Evolutionary conservation across 2,888 invertebrate genomes (phyloP), one percentile per base, ranked within the genome.

Genomic region (Scaptomyza cyrtandrae): DNA sequence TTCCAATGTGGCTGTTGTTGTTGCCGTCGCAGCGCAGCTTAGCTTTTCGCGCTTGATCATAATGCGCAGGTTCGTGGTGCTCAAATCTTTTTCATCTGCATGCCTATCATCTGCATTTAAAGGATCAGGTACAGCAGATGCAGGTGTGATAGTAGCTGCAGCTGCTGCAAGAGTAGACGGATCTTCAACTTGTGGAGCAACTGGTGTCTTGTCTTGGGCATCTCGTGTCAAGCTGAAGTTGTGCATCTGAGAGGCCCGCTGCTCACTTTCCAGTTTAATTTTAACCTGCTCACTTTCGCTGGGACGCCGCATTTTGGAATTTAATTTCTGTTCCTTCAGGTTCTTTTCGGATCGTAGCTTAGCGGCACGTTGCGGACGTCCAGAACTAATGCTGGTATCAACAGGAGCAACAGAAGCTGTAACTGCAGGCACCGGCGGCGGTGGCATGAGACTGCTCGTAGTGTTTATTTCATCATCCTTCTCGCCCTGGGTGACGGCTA

Each of bases 311-410:
- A 91, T 6, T 61, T 92, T 92, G 0, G 13, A 2, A 1, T 35
- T 75, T 0, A 91, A 48, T 1, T 73, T 11, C 2, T 77, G 80
- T 46, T 92, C 91, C 64, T 91, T 92, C 3, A 92, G 76, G 61
- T 75, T 77, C 41, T 83, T 86, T 48, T 90, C 91, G 0, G 76
- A 78, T 45, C 88, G 90, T 6, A 90, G 31, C 55, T 89, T 91
- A 2, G 92, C 91, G 0, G 90, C 91, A 3, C 92, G 89, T 56
- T 87, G 81, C 6, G 91, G 91, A 1, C 92, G 86, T 2, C 80
- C 78, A 13, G 86, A 80, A 50, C 85, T 86, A 0, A 63, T 31
- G 4, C 83, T 86, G 16, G 49, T 80, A 5, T 84, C 85, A 10
- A 64, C 74, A 9, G 39, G 2, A 6, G 72, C 55, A 10, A 46